Evolutionary conservation across 2,113 vertebrate genomes (phyloP).

Genomic region (Reinhardtius hippoglossoides): DNA sequence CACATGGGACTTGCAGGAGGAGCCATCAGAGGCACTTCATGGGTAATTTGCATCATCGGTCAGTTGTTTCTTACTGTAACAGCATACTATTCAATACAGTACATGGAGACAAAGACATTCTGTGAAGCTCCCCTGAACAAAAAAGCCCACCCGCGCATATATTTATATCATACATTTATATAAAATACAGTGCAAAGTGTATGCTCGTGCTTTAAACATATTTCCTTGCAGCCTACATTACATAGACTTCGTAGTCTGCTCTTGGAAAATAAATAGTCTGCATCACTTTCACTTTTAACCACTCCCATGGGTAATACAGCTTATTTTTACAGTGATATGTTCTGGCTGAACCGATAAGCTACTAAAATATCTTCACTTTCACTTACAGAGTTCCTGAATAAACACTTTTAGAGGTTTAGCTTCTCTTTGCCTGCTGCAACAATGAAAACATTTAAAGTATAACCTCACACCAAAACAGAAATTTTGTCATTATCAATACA

Average conservation of each 20-base stretch:
- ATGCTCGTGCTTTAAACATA: constrained; percentile 1
- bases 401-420: constrained; percentile 2
- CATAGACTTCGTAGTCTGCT: constrained; percentile 27
- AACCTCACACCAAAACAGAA: constrained; percentile 3
- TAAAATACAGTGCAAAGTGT: constrained; percentile 1
- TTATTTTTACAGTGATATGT: constrained; percentile 59
- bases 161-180: constrained; percentile 9
- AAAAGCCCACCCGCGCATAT: neutral
- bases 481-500: constrained; percentile 10
- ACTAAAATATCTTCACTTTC: constrained; percentile 30
- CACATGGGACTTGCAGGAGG: neutral
- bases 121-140: neutral
- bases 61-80: neutral
- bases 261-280: constrained; percentile 57
- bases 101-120: constrained; percentile 5
- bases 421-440: neutral
- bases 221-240: constrained; percentile 12
- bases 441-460: neutral
- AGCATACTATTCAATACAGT: constrained; percentile 21
- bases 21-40: constrained; percentile 9
- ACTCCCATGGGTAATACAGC: constrained; percentile 43
- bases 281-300: constrained; percentile 15
- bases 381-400: constrained; percentile 14
- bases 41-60: neutral
- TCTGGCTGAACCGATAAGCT: neutral